Conservation (phyloP, 2,797 vertebrate species). For the Tokudaia muenninki region DNA sequence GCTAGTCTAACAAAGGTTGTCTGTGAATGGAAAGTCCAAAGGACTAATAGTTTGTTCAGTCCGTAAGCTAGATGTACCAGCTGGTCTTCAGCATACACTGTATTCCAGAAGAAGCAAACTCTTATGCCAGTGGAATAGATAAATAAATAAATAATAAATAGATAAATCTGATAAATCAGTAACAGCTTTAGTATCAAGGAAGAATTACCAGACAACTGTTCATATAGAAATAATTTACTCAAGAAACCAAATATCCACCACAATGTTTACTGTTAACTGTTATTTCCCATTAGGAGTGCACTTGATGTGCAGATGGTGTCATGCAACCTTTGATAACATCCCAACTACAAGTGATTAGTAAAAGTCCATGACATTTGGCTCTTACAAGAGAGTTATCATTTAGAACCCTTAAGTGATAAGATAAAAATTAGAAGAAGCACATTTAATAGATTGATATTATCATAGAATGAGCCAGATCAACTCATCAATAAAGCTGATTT, state of each 20-base stretch:
- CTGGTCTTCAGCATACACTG: not conserved
- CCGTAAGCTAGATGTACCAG: not conserved
- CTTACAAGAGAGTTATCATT: slow-evolving; percentile 63
- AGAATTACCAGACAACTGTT: slow-evolving; percentile 66
- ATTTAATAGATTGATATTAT: not conserved
- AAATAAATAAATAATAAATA: too few species aligned
- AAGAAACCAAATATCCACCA: slow-evolving; percentile 71
- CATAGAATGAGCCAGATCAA: not conserved
- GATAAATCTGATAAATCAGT: slow-evolving; percentile 45
- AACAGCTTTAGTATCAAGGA: slow-evolving; percentile 41
- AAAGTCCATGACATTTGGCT: slow-evolving; percentile 65
- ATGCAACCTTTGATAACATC: slow-evolving; percentile 58
- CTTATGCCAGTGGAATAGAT: not conserved
- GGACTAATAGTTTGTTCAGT: not conserved
- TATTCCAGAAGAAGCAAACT: not conserved
- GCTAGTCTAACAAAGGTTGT: not conserved
- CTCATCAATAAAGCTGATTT: not conserved
- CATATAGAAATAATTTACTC: slow-evolving; percentile 67
- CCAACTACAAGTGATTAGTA: slow-evolving; percentile 68
- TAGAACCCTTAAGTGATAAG: not conserved
- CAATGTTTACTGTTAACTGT: slow-evolving; percentile 37
- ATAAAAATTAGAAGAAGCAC: slow-evolving; percentile 38
- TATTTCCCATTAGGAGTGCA: slow-evolving; percentile 61
- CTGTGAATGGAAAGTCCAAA: not conserved
- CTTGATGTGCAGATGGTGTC: slow-evolving; percentile 69